Evolutionary conservation across 92 coral and sea anemone species (phyloP), one percentile per base, ranked within the genome.

Genomic region (Montipora capitata): DNA sequence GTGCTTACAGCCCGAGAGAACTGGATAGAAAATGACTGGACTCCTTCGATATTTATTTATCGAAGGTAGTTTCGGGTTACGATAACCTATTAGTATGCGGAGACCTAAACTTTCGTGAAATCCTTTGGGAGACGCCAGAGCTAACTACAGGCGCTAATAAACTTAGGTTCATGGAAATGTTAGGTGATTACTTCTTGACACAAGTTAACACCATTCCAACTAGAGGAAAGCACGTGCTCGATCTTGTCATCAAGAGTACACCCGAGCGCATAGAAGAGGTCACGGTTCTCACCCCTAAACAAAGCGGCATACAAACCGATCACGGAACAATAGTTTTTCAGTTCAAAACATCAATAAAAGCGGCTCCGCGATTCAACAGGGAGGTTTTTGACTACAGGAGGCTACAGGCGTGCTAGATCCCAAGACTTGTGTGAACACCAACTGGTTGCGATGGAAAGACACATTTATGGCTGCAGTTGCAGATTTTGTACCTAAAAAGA

Each of bases 181-280:
- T 89, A 68, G 63, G 67, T 2, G 86, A 84, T 64, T 73, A 77
- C 61, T 84, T 77, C 81, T 74, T 84, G 64, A 74, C 54, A 17
- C 85, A 89, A 61, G 39, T 83, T 35, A 84, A 64, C 76, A 74
- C 74, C 58, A 48, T 40, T n/a, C 89, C 93, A 20, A 89, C 93
- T 15, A 54, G 93, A 57, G 89, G 93, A 17, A 61, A 84, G 27
- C 84, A 83, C 40, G 14, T 89, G 51, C 72, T 89, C 10, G 93
- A 89, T 48, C 79, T 76, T 16, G 86, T 89, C 39, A 82, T 89
- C 38, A 89, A 83, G 18, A 88, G 79, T 41, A 83, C 62, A 56
- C 79, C 88, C 7, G 87, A 64, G 4, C 67, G 7, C 0, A 1
- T 2, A 20, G n/a, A 7, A 3, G 67, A 14, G 67, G n/a, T 27